phyloP scores from a whole-genome alignment of 2,113 vertebrate species.

The Progne subis region DNA sequence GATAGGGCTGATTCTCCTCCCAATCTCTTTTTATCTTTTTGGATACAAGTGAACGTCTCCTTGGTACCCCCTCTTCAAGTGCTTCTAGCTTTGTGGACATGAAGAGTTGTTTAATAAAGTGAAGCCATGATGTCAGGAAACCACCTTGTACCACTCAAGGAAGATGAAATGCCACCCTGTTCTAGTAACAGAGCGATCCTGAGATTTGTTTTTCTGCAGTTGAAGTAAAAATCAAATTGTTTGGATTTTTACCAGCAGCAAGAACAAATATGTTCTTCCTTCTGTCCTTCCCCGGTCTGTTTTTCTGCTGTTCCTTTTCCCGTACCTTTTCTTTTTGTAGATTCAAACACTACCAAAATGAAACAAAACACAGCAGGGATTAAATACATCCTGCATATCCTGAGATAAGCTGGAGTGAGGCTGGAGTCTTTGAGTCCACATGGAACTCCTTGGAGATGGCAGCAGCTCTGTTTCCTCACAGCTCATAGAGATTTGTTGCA shows the following conservation, averaged over 20 bases:
- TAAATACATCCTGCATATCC: not conserved
- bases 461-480: not conserved
- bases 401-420: not conserved
- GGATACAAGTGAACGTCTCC: not conserved
- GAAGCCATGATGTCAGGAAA: not conserved
- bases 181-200: not conserved
- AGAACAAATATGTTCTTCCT: conserved; percentile 58
- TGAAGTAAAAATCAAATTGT: not conserved
- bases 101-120: not conserved
- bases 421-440: not conserved
- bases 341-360: not conserved
- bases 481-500: not conserved
- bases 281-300: not conserved
- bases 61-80: not conserved
- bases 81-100: not conserved
- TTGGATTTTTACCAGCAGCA: conserved; percentile 43
- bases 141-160: not conserved
- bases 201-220: not conserved
- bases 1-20: not conserved
- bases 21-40: fast-evolving
- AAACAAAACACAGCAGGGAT: not conserved
- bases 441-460: not conserved
- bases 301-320: conserved; percentile 18
- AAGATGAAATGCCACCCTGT: not conserved
- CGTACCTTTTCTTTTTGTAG: not conserved